Base-by-base conservation (phyloP, 2,113 vertebrate genomes). In the Rhombomys opimus region DNA sequence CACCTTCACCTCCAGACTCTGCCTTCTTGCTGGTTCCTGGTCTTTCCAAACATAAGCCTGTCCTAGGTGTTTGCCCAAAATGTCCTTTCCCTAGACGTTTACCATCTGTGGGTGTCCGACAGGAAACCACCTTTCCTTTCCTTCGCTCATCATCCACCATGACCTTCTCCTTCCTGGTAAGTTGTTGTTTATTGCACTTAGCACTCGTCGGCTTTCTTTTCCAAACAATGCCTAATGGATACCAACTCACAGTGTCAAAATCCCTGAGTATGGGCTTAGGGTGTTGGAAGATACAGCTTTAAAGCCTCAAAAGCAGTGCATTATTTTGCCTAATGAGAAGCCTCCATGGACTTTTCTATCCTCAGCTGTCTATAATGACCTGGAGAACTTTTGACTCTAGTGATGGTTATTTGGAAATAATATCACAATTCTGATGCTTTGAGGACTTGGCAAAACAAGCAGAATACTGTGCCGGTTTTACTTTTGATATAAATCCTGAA, bases 131-230 rank as follows among this genome's bases (percentile, higher is more conserved):
- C 27, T 20, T 84, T 72, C 72, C 9, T 41, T 72, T 61, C 17
- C 22, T 76, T 7, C 1, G 3, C 87, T 65, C 65, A 22, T 50
- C 65, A 87, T 67, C 89, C 59, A 52, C 54, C 17, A 32, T 46
- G 20, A 22, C 46, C 18, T 32, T 7, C 7, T 41, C 70, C 90
- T 72, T 63, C 82, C 80, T 59, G 13, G 46, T 5, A 46, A 46
- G 46, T 52, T 96, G 72, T 92, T 87, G 67, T 76, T 91, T 57
- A 97, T 46, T 35, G 18, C 32, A 90, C n/a, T 90, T 73, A 82
- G 38, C 20, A 65, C 59, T 90, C 78, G 54, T 70, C 57, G 35
- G 35, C n/a, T 76, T 82, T 87, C 73, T 75, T 78, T 80, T 80
- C 25, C 35, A 22, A 76, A n/a, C 35, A 30, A 61, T 52, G 32